These are phyloP conservation scores for Hydra vulgaris DNA, from an alignment of 30 jellyfish, hydroid and myxozoan genomes.

Conservation along the genomic window DNA sequence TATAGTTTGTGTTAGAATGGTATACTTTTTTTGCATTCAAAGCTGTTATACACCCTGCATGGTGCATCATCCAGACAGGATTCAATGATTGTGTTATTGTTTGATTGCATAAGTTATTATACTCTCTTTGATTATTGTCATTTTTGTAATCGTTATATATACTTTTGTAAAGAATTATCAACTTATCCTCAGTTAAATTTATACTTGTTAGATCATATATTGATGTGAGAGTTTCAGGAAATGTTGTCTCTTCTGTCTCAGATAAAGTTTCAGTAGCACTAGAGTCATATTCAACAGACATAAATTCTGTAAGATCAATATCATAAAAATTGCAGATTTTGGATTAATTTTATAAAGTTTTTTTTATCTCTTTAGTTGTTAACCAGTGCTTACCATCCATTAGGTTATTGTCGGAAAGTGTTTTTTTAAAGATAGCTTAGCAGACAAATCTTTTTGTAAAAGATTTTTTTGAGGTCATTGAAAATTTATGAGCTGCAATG, in stretches of 20 bases:
- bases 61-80: background rate
- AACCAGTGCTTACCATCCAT: too few species aligned
- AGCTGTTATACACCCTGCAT: background rate
- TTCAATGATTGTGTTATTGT: background rate
- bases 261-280: background rate
- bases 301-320: background rate
- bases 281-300: background rate
- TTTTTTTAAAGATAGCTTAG: too few species aligned
- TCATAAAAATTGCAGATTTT: background rate
- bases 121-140: background rate
- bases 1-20: background rate
- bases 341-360: background rate
- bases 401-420: too few species aligned
- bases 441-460: too few species aligned
- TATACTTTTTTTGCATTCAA: background rate
- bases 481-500: too few species aligned
- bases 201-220: background rate
- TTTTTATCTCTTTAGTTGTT: background rate
- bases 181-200: background rate
- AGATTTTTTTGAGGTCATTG: too few species aligned
- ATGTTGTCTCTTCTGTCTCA: background rate
- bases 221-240: background rate
- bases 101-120: background rate
- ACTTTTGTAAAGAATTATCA: background rate
- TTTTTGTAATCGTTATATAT: background rate